A percentile compares a stretch with the other conserved stretches of the same genome.
These are phyloP conservation scores for Xerus rutilus DNA, from an alignment of 2,797 vertebrate species.

Conservation along the genomic window DNA sequence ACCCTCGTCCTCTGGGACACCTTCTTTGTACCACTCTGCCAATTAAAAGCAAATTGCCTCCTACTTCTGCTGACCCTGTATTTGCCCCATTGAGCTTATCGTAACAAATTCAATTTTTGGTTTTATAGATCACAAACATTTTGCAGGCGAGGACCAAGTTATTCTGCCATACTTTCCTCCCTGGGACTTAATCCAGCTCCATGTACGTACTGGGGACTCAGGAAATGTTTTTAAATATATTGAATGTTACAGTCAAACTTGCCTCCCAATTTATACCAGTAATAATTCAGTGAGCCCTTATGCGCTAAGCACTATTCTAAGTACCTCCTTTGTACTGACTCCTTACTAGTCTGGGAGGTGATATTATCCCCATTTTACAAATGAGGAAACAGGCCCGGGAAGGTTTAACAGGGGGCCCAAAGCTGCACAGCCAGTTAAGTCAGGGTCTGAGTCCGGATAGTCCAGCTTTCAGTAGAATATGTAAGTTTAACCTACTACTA, in stretches of 20 bases:
- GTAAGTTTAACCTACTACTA: background rate
- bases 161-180: background rate
- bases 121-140: background rate
- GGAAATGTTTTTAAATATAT: constrained; percentile 26
- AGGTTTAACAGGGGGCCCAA: background rate
- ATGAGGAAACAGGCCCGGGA: background rate
- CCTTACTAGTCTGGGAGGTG: background rate
- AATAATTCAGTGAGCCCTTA: background rate
- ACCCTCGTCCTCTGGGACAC: background rate
- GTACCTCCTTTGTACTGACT: background rate
- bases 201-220: background rate
- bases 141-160: background rate
- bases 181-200: background rate
- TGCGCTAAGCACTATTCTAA: background rate
- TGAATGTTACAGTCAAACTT: background rate
- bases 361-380: background rate
- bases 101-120: background rate
- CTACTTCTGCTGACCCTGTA: background rate
- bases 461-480: background rate
- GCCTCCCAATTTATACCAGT: background rate
- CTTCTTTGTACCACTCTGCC: background rate
- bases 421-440: background rate
- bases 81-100: constrained; percentile 30
- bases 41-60: background rate
- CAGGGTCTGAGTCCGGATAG: background rate